Evolutionary conservation across 1,140 invertebrate genomes (phyloP), one percentile per base, ranked within the genome.

Genomic region (Charaxes varanes): DNA sequence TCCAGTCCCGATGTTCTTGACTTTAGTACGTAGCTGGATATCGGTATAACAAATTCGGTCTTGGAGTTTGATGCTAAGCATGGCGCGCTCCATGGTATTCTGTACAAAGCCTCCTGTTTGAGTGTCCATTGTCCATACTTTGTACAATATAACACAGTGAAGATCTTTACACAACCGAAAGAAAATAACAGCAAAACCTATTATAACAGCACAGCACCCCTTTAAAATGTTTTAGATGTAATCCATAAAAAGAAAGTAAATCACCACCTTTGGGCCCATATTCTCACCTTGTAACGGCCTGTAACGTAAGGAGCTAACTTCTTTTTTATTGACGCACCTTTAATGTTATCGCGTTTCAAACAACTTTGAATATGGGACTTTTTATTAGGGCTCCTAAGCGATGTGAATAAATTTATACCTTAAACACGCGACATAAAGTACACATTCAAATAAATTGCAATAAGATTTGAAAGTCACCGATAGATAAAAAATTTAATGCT

Each of bases 251-350:
- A 35, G 44, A 56, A 56, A 62, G 60, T 58, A 53, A 65, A 62
- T 56, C 53, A 52, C 49, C 62, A 69, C 63, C 58, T 67, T 58
- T 41, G 55, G 65, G 33, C 54, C 50, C 61, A 57, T 63, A 72
- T 55, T 52, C 57, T 42, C 63, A 67, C 62, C 60, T 68, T 62
- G 58, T 72, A 64, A 76, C 65, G 57, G 54, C 60, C 41, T 58
- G 55, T 61, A 58, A 70, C 62, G 57, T 65, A 82, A 82, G 74
- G 65, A 61, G 68, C 72, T 76, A 76, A 79, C 65, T 74, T 70
- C 74, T 61, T 72, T 81, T 82, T 82, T 82, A 82, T 82, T 62
- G 64, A 53, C 67, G 42, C 67, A 78, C 78, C 74, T 82, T 77
- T 73, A 73, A 76, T 72, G 65, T 44, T 54, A 64, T 61, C 58